Evolutionary conservation across 2,888 invertebrate genomes (phyloP).

Genomic region (Tineola bisselliella): DNA sequence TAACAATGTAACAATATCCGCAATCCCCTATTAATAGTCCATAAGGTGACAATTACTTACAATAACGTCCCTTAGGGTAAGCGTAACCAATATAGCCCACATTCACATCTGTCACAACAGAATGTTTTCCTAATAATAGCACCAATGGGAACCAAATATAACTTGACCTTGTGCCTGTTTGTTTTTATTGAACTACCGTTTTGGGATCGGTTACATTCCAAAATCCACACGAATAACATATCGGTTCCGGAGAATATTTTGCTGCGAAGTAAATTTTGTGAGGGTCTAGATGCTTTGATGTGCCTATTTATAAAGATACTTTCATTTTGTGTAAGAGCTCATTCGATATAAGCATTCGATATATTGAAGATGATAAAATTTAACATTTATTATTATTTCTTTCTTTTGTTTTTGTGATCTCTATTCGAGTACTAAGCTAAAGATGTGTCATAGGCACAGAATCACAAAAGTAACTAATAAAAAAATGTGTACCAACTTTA

Average conservation of each 20-base stretch:
- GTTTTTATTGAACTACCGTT: conserved; percentile 9
- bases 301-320: neutral
- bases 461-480: too few relatives aligned
- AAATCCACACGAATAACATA: neutral
- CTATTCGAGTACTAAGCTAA: too few relatives aligned
- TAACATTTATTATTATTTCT: too few relatives aligned
- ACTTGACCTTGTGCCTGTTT: conserved; percentile 6
- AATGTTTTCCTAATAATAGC: conserved; percentile 14
- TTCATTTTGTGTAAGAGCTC: neutral
- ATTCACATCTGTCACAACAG: conserved; percentile 45
- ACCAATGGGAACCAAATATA: conserved; percentile 4
- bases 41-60: neutral
- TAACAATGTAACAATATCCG: neutral
- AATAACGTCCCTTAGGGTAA: neutral
- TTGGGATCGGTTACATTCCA: conserved; percentile 9
- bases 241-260: neutral
- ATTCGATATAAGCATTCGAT: neutral
- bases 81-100: conserved; percentile 8
- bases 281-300: neutral
- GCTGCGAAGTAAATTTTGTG: neutral
- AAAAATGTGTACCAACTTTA: too few relatives aligned
- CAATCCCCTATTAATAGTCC: conserved; percentile 9
- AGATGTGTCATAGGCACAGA: too few relatives aligned
- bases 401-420: too few relatives aligned
- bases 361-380: neutral